These are phyloP conservation scores for Amyelois transitella DNA, from an alignment of 1,140 invertebrate genomes.

Conservation along the genomic window DNA sequence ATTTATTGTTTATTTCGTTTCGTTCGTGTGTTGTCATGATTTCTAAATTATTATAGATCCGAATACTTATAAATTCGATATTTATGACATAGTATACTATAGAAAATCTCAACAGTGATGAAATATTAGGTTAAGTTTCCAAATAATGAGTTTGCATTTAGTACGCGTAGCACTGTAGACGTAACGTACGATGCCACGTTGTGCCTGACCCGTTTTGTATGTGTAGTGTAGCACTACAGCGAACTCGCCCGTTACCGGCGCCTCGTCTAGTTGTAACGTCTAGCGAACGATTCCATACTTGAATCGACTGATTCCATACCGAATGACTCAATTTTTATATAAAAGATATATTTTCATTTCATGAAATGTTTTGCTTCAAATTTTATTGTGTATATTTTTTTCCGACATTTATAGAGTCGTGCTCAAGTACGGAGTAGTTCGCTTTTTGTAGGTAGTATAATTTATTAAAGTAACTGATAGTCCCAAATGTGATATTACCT, in stretches of 20 bases:
- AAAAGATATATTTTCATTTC: not conserved
- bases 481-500: slow-evolving; percentile 45
- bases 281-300: not conserved
- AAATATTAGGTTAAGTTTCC: slow-evolving; percentile 55
- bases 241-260: slow-evolving; percentile 12
- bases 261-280: not conserved
- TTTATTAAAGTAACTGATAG: slow-evolving; percentile 27
- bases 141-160: slow-evolving; percentile 61
- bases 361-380: not conserved
- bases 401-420: not conserved
- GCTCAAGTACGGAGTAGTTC: slow-evolving; percentile 17
- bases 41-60: slow-evolving; percentile 24
- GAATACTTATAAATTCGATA: slow-evolving; percentile 5
- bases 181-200: slow-evolving; percentile 42
- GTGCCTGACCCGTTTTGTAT: slow-evolving; percentile 57
- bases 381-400: not conserved
- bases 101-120: slow-evolving; percentile 41
- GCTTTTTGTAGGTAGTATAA: slow-evolving; percentile 40
- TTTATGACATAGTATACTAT: slow-evolving; percentile 22
- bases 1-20: slow-evolving; percentile 10
- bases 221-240: slow-evolving; percentile 33
- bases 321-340: not conserved
- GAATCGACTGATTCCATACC: not conserved
- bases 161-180: slow-evolving; percentile 36
- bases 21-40: slow-evolving; percentile 29